Conservation (phyloP, 2,797 vertebrate genomes). For the Spatula versicolor region DNA sequence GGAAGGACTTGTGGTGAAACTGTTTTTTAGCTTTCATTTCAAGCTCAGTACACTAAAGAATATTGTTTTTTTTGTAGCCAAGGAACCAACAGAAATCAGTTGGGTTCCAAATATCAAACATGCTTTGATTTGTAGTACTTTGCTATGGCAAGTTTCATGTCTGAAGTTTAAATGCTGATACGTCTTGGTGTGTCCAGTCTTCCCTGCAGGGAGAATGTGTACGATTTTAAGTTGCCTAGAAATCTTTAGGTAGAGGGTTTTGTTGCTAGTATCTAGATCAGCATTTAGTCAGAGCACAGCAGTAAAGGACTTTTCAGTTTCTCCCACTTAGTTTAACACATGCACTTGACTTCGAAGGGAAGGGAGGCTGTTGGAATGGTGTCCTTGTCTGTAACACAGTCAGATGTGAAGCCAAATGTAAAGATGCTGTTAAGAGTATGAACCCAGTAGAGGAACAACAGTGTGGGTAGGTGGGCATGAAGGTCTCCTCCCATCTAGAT, state of each 20-base stretch:
- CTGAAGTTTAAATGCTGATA: neutral
- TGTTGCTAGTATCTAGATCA: neutral
- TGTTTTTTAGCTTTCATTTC: neutral
- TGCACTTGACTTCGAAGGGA: neutral
- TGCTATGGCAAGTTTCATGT: neutral
- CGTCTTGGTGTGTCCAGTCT: neutral
- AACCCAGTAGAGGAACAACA: rapidly evolving
- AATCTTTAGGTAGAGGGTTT: neutral
- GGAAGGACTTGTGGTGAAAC: neutral
- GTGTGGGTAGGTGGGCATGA: neutral
- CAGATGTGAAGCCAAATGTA: neutral
- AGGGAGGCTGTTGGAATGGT: neutral
- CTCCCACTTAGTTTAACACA: neutral
- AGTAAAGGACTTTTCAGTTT: neutral
- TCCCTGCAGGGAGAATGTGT: neutral
- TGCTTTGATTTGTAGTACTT: neutral
- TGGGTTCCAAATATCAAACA: neutral
- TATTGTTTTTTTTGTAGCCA: neutral
- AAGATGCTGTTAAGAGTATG: neutral
- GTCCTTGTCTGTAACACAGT: neutral
- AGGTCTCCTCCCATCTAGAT: too few species aligned
- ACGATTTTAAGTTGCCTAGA: neutral
- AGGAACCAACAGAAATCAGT: neutral
- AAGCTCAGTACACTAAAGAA: neutral
- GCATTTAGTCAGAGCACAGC: neutral